These are phyloP conservation scores for Diabrotica undecimpunctata DNA, from an alignment of 1,140 invertebrate genomes.

Conservation along the genomic window DNA sequence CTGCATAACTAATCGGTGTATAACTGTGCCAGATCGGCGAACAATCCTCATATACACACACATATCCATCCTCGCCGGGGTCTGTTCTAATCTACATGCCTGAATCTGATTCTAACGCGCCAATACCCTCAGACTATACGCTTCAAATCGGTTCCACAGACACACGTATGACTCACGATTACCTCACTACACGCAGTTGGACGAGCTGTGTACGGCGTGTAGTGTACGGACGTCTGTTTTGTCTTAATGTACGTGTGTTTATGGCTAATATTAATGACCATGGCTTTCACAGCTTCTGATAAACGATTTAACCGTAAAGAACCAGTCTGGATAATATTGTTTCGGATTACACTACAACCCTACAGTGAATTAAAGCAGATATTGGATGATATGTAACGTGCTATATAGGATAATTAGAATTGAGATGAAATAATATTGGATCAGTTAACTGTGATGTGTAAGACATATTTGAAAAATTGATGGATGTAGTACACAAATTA, in stretches of 20 bases:
- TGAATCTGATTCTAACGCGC: slow-evolving; percentile 16
- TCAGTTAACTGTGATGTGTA: no score
- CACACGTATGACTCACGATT: slow-evolving; percentile 20
- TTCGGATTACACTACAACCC: not conserved
- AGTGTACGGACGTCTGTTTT: no score
- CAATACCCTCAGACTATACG: slow-evolving; percentile 16
- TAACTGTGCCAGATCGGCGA: slow-evolving; percentile 39
- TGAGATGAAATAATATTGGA: no score
- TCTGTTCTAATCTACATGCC: slow-evolving; percentile 38
- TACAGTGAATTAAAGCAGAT: not conserved
- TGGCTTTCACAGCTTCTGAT: slow-evolving; percentile 5
- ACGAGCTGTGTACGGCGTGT: no score
- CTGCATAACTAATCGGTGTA: slow-evolving; percentile 44
- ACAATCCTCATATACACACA: slow-evolving; percentile 19
- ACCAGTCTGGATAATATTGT: not conserved
- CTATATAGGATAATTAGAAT: no score
- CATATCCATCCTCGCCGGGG: slow-evolving; percentile 8
- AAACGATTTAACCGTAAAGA: slow-evolving; percentile 11
- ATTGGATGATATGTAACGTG: not conserved
- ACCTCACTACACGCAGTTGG: slow-evolving; percentile 8
- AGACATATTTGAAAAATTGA: no score
- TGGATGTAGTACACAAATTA: no score
- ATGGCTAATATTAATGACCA: slow-evolving; percentile 16
- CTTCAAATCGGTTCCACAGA: slow-evolving; percentile 8
- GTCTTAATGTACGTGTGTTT: not conserved